phyloP scores from a whole-genome alignment of 2,888 invertebrate species.

The Lochmaea capreae region DNA sequence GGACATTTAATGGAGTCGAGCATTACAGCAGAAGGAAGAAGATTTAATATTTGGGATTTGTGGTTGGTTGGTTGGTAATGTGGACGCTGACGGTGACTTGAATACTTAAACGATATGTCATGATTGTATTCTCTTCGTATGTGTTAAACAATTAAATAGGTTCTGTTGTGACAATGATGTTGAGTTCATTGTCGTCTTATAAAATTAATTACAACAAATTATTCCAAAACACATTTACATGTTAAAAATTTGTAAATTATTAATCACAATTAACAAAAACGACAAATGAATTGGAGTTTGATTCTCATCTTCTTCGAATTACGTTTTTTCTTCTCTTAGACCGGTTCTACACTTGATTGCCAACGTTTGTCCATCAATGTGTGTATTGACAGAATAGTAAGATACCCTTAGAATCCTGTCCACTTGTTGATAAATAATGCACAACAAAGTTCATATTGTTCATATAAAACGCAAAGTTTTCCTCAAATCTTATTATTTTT shows the following conservation, averaged over 20 bases:
- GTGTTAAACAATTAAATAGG: not conserved
- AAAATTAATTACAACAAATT: not conserved
- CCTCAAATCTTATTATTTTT: too few relatives aligned
- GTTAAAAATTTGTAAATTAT: not conserved
- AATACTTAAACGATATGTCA: conserved; percentile 10
- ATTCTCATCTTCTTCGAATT: too few relatives aligned
- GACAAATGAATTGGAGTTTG: too few relatives aligned
- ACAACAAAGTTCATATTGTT: too few relatives aligned
- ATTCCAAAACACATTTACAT: not conserved
- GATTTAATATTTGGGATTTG: conserved; percentile 17
- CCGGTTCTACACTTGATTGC: too few relatives aligned
- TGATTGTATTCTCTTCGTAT: conserved; percentile 1
- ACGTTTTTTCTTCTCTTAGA: too few relatives aligned
- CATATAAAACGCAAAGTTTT: too few relatives aligned
- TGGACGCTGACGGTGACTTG: not conserved
- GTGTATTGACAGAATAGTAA: too few relatives aligned
- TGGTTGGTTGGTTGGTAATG: conserved; percentile 11
- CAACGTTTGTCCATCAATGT: too few relatives aligned
- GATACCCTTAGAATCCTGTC: too few relatives aligned
- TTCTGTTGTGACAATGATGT: not conserved
- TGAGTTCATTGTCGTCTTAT: not conserved
- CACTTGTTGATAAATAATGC: too few relatives aligned
- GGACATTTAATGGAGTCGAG: conserved; percentile 31
- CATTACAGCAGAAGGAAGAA: conserved; percentile 17
- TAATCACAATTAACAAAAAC: too few relatives aligned